A percentile compares a stretch with the other conserved stretches of the same genome.
These are phyloP conservation scores for Apodemus agrarius DNA, from an alignment of 2,797 vertebrate genomes.

Conservation along the genomic window DNA sequence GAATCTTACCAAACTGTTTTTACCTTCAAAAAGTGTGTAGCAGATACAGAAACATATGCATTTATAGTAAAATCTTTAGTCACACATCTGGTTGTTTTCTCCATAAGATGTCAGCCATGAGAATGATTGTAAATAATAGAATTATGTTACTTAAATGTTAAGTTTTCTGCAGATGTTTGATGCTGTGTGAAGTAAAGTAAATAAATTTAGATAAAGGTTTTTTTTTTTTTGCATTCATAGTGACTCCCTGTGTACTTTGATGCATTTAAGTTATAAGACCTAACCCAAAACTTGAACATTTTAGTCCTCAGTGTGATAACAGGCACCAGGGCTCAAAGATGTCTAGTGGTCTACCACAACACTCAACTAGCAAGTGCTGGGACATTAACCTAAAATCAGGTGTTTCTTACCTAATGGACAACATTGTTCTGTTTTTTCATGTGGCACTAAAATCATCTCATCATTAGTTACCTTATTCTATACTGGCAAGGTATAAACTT, in stretches of 20 bases:
- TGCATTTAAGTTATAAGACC: neutral
- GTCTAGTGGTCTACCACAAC: neutral
- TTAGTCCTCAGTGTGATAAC: neutral
- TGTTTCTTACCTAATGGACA: neutral
- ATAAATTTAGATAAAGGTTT: neutral
- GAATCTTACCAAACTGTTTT: conserved; percentile 69
- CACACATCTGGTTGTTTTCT: conserved; percentile 58
- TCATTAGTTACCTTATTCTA: neutral
- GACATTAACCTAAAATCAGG: neutral
- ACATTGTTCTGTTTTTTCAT: neutral
- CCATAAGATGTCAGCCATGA: conserved; percentile 33
- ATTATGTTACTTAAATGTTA: conserved; percentile 67
- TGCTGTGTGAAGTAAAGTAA: neutral
- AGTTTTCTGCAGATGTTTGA: conserved; percentile 64
- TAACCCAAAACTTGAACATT: neutral
- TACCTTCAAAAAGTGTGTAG: conserved; percentile 41
- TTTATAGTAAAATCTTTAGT: conserved; percentile 55
- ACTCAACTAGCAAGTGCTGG: neutral
- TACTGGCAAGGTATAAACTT: neutral
- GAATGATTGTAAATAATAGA: conserved; percentile 56
- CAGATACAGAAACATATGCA: conserved; percentile 62
- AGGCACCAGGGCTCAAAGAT: neutral
- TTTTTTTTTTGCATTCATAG: neutral
- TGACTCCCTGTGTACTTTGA: neutral
- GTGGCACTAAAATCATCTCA: neutral